Conservation (phyloP, 2,888 invertebrate genomes). For the Mythimna vitellina region DNA sequence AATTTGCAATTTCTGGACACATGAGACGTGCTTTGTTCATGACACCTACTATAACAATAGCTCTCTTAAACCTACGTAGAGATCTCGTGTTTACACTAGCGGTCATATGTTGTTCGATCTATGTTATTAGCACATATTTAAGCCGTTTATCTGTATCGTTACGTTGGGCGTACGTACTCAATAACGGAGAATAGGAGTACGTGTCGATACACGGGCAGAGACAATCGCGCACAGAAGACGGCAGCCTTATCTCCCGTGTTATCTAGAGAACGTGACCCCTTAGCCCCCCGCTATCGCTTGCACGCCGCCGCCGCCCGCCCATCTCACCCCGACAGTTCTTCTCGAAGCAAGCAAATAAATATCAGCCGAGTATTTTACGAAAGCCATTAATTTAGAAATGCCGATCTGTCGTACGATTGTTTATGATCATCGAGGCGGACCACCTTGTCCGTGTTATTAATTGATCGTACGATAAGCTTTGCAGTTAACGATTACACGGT, state of each 20-base stretch:
- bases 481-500: conserved; percentile 74
- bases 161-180: conserved; percentile 50
- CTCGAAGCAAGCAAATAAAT: conserved; percentile 76
- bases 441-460: conserved; percentile 87
- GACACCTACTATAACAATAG: conserved; percentile 38
- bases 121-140: conserved; percentile 60
- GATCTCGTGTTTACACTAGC: conserved; percentile 49
- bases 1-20: conserved; percentile 51
- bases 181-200: conserved; percentile 57
- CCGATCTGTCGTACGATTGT: conserved; percentile 85
- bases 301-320: conserved; percentile 81
- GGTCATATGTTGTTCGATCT: conserved; percentile 45
- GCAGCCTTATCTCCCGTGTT: conserved; percentile 82
- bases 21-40: conserved; percentile 35
- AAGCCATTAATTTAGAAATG: conserved; percentile 86
- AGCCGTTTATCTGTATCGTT: conserved; percentile 55
- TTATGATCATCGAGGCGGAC: conserved; percentile 80
- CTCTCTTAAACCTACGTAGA: conserved; percentile 47
- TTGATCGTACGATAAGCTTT: conserved; percentile 83
- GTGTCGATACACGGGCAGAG: conserved; percentile 71
- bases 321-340: conserved; percentile 78
- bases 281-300: conserved; percentile 87
- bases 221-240: conserved; percentile 86
- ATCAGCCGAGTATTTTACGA: conserved; percentile 71
- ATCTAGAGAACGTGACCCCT: conserved; percentile 89